Percentiles rank a stretch among this genome's conserved stretches.
phyloP scores from a whole-genome alignment of 1,140 invertebrate genomes.

The Hylyphantes graminicola region DNA sequence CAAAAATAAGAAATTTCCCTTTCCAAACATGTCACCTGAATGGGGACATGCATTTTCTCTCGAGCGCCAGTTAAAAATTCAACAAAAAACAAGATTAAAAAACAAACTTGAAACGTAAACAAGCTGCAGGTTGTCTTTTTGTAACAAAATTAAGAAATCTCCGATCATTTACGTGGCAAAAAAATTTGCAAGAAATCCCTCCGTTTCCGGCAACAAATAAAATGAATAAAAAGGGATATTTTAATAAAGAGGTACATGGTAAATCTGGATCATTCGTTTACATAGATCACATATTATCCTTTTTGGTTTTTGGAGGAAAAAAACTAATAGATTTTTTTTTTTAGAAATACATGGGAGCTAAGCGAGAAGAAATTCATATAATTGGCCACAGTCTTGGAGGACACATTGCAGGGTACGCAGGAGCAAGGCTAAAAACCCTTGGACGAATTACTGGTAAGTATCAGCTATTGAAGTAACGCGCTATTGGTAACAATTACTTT shows the following conservation, averaged over 20 bases:
- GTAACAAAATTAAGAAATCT: background rate
- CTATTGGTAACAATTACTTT: no score
- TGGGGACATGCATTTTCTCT: no score
- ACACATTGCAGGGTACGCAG: conserved; percentile 68
- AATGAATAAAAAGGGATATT: no score
- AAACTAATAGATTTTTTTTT: background rate
- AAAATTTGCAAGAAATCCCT: no score
- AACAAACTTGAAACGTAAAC: background rate
- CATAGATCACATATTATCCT: no score
- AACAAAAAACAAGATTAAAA: background rate
- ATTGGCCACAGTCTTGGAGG: conserved; percentile 70
- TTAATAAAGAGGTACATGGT: no score
- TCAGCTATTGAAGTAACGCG: background rate
- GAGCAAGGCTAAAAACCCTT: conserved; percentile 63
- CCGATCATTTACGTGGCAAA: background rate
- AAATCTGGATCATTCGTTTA: no score
- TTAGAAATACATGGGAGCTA: conserved; percentile 44
- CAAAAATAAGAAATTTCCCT: background rate
- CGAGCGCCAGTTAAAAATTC: background rate
- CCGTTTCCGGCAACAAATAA: no score
- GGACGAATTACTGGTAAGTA: conserved; percentile 67
- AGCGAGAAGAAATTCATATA: conserved; percentile 64
- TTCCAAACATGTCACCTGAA: no score
- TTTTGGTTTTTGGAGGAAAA: no score
- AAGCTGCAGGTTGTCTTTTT: background rate